Base-by-base conservation (phyloP, 2,888 invertebrate species). In the Nowickia ferox region DNA sequence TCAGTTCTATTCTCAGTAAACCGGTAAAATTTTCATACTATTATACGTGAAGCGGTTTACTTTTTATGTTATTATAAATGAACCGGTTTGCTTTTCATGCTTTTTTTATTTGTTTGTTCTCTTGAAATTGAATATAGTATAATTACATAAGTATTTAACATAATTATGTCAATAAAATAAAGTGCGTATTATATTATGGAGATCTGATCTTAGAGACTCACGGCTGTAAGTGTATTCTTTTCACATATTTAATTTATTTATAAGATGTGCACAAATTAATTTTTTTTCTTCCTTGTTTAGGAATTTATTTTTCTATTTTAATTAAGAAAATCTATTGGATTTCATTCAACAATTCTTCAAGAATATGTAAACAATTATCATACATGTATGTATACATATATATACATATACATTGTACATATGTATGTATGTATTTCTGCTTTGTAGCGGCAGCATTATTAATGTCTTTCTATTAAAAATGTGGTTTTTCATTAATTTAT, bases 261-360 rank as follows among this genome's bases (percentile, higher is more conserved):
- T 1, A 53, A 9, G 53, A 11, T 68, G 6, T 30, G 6, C 30
- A n/a, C 30, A 42, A 42, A 6, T 11, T 46, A 22, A 17, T 53
- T 53, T 30, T 77, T 59, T 11, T 19, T 46, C 22, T 57, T 66
- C 8, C 55, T 48, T 46, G 66, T 40, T 57, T 30, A n/a, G 0
- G 5, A 30, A 59, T 48, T 19, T 48, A 44, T 68, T 57, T 42
- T 53, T 53, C 4, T 57, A 9, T 69, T 78, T 66, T 84, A 84
- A 84, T 76, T 80, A 76, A 69, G 44, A 80, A 48, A 42, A 74
- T 75, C 38, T 65, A 75, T 79, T 84, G 80, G 80, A 80, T 84
- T 84, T 84, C 78, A 78, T 78, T 78, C 84, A 78, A 78, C 42
- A 44, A 76, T 77, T 68, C 72, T 53, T 74, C 30, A 30, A 30